These are phyloP conservation scores for Drosophila colorata DNA, from an alignment of 2,888 invertebrate genomes.

Conservation along the genomic window DNA sequence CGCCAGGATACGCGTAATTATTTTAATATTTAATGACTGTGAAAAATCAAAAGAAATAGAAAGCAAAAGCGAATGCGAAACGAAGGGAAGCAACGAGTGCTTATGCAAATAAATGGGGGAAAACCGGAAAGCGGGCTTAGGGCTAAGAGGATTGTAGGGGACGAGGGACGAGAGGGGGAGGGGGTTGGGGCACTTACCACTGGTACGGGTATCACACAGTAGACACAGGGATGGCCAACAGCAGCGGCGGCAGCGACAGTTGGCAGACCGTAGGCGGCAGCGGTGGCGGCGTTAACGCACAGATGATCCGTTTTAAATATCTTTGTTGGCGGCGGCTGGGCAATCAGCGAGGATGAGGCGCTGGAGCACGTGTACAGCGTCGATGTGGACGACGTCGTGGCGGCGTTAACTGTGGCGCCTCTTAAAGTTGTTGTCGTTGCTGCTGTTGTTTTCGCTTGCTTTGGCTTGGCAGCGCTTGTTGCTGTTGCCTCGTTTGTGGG, in stretches of 20 bases:
- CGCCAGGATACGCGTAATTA: constrained; percentile 56
- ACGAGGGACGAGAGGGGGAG: background rate
- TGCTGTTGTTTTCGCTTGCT: constrained; percentile 24
- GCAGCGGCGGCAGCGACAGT: constrained; percentile 82
- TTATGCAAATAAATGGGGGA: constrained; percentile 47
- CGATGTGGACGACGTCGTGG: constrained; percentile 52
- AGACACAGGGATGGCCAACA: constrained; percentile 84
- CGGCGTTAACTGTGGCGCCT: constrained; percentile 20
- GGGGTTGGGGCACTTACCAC: constrained; percentile 75
- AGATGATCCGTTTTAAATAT: constrained; percentile 84
- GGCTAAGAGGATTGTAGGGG: background rate
- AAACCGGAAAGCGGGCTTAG: background rate
- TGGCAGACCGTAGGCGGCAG: constrained; percentile 82
- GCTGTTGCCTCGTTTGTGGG: constrained; percentile 21
- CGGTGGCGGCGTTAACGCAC: constrained; percentile 82
- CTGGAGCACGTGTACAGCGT: constrained; percentile 80
- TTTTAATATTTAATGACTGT: constrained; percentile 69
- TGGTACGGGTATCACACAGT: constrained; percentile 84
- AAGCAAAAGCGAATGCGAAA: constrained; percentile 3
- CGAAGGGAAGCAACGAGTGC: constrained; percentile 7
- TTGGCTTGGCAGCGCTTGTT: constrained; percentile 22
- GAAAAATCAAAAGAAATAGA: constrained; percentile 56
- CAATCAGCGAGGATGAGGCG: constrained; percentile 81
- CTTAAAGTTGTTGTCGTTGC: constrained; percentile 18
- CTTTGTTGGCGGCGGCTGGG: constrained; percentile 83